Evolutionary conservation across 1,140 invertebrate species (phyloP).

Genomic region (Drosophila cardini): DNA sequence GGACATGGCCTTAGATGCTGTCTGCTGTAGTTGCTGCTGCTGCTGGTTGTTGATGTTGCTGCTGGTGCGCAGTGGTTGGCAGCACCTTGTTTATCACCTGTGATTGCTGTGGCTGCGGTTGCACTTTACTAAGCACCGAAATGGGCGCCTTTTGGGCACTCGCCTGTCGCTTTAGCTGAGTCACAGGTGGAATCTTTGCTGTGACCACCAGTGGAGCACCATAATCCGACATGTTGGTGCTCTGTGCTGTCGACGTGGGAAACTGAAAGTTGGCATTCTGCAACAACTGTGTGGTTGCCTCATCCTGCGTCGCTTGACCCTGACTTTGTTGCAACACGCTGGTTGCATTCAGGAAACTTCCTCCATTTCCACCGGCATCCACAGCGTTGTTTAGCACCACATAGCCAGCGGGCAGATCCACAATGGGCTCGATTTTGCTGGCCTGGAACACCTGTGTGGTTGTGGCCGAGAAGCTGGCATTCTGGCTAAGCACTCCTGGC

Average conservation of each 20-base stretch:
- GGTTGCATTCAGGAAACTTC: slow-evolving; percentile 64
- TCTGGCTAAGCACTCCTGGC: slow-evolving; percentile 90
- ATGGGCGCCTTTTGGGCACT: slow-evolving; percentile 41
- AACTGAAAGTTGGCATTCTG: slow-evolving; percentile 71
- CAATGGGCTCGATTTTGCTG: slow-evolving; percentile 91
- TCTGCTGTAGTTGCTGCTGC: slow-evolving; percentile 28
- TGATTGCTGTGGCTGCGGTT: slow-evolving; percentile 67
- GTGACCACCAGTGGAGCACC: slow-evolving; percentile 66
- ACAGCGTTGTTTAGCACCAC: slow-evolving; percentile 89
- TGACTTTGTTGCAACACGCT: slow-evolving; percentile 69
- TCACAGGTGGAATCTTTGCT: slow-evolving; percentile 66
- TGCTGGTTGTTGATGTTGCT: slow-evolving; percentile 42
- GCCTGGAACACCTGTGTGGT: slow-evolving; percentile 91
- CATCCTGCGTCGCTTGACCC: slow-evolving; percentile 50
- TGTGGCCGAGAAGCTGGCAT: slow-evolving; percentile 91
- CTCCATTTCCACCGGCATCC: slow-evolving; percentile 30
- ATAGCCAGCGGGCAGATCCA: slow-evolving; percentile 89
- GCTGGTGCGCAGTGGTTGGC: slow-evolving; percentile 63
- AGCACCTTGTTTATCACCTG: slow-evolving; percentile 80
- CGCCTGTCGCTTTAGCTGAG: slow-evolving; percentile 63
- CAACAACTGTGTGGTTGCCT: slow-evolving; percentile 58
- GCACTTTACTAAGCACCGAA: slow-evolving; percentile 63
- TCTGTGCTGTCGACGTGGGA: slow-evolving; percentile 29
- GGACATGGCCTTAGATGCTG: slow-evolving; percentile 8
- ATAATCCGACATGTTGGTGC: slow-evolving; percentile 47